These are phyloP conservation scores for Pristionchus mayeri DNA, from an alignment of 2,888 invertebrate genomes.

Conservation along the genomic window DNA sequence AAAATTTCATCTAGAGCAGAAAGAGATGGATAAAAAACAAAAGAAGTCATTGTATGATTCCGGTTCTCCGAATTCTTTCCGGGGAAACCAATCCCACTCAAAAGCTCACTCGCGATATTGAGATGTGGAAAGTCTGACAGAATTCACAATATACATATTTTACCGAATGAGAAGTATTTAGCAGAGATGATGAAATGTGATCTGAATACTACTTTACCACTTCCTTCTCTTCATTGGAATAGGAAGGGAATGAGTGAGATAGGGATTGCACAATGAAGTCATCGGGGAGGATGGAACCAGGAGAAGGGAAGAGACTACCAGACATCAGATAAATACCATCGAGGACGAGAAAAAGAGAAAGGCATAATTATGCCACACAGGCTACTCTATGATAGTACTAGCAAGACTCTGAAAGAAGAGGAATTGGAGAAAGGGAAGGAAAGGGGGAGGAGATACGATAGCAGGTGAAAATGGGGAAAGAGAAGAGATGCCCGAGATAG, in stretches of 20 bases:
- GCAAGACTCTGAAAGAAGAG: background rate
- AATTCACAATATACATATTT: too few species aligned
- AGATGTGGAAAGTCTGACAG: background rate
- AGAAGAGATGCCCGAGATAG: background rate
- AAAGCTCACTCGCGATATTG: conserved; percentile 6
- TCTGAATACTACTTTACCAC: conserved; percentile 9
- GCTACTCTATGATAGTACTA: background rate
- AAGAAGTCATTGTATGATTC: background rate
- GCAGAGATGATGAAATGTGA: background rate
- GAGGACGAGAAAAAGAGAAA: background rate
- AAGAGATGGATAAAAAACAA: background rate
- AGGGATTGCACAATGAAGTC: background rate
- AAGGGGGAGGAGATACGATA: conserved; percentile 32
- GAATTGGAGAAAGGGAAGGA: conserved; percentile 8
- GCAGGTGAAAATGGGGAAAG: conserved; percentile 5
- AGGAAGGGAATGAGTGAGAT: background rate
- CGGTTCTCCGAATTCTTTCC: background rate
- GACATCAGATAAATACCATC: background rate
- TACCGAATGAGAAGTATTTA: background rate
- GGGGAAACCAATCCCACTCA: background rate
- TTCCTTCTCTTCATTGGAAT: background rate
- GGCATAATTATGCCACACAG: background rate
- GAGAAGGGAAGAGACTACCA: background rate
- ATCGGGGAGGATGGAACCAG: background rate
- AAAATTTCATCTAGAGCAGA: background rate